Percentiles rank a stretch among this genome's conserved stretches.
Evolutionary conservation across 2,113 vertebrate genomes (phyloP).

Genomic region (Oncorhynchus keta): DNA sequence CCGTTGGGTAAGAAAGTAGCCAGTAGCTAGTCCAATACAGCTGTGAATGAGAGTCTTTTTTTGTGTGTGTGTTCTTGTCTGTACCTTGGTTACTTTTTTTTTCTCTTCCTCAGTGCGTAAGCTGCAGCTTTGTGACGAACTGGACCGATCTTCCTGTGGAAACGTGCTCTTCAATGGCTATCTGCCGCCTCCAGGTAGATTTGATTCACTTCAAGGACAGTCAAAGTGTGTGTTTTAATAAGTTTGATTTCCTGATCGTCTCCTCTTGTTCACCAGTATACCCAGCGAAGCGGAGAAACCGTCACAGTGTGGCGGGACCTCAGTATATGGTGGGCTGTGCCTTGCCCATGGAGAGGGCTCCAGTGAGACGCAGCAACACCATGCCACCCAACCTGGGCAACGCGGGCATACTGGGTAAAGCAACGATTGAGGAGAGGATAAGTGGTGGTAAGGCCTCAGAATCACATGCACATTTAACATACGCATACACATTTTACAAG

Average conservation of each 20-base stretch:
- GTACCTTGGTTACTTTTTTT: not conserved
- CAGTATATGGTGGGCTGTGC: constrained; percentile 73
- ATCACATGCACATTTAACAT: too few species aligned
- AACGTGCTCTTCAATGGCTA: constrained; percentile 90
- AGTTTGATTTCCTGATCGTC: not conserved
- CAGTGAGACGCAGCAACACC: constrained; percentile 86
- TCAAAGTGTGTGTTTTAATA: not conserved
- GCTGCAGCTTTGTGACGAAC: constrained; percentile 85
- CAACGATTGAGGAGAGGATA: constrained; percentile 71
- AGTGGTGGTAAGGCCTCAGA: constrained; percentile 47
- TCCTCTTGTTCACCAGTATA: constrained; percentile 69
- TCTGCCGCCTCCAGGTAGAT: constrained; percentile 82
- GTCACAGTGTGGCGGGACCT: constrained; percentile 83
- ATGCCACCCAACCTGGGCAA: constrained; percentile 87
- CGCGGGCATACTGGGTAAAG: constrained; percentile 76
- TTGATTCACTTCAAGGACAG: not conserved
- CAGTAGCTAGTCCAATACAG: not conserved
- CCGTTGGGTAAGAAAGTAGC: constrained; percentile 77
- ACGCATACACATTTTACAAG: too few species aligned
- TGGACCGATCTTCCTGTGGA: constrained; percentile 86
- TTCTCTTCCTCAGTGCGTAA: constrained; percentile 74
- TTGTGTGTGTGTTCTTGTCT: not conserved
- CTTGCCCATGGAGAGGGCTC: constrained; percentile 57
- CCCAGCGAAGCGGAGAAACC: constrained; percentile 81
- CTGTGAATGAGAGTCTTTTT: not conserved